phyloP scores from a whole-genome alignment of 2,113 vertebrate genomes.

The Pseudolaguvia tuberculata region DNA sequence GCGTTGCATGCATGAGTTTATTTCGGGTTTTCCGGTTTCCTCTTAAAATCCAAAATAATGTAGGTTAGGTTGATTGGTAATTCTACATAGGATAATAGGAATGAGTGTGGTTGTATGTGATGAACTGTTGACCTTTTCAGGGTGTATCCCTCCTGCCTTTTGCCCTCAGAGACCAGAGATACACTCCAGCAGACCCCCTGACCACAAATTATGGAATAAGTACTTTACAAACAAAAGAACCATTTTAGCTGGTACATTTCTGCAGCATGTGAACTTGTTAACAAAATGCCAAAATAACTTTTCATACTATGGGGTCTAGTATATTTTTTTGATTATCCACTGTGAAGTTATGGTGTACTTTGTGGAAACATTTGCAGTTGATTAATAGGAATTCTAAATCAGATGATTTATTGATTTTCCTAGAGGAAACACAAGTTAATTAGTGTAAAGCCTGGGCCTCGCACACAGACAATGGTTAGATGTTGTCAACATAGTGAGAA shows the following conservation, averaged over 20 bases:
- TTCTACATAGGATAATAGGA: no score
- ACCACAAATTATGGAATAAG: no score
- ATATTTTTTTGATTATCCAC: conserved; percentile 21
- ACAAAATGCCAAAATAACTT: background rate
- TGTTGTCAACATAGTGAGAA: conserved; percentile 46
- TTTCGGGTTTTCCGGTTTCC: no score
- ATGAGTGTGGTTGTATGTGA: no score
- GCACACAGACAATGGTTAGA: conserved; percentile 46
- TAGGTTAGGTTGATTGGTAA: no score
- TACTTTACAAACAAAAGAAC: background rate
- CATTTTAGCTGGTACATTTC: background rate
- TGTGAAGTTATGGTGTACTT: conserved; percentile 18
- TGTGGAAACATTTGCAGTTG: conserved; percentile 48
- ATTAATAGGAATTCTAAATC: conserved; percentile 46
- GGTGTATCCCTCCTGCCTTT: no score
- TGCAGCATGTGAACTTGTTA: background rate
- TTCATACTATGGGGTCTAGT: background rate
- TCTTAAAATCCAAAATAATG: no score
- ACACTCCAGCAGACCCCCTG: no score
- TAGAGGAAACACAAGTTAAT: conserved; percentile 48
- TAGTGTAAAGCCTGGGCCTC: conserved; percentile 46
- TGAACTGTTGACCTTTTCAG: no score
- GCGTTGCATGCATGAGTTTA: no score
- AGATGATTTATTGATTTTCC: conserved; percentile 52
- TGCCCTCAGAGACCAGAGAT: no score